Evolutionary conservation across 2,888 invertebrate genomes (phyloP).

Genomic region (Harpalus rubripes): DNA sequence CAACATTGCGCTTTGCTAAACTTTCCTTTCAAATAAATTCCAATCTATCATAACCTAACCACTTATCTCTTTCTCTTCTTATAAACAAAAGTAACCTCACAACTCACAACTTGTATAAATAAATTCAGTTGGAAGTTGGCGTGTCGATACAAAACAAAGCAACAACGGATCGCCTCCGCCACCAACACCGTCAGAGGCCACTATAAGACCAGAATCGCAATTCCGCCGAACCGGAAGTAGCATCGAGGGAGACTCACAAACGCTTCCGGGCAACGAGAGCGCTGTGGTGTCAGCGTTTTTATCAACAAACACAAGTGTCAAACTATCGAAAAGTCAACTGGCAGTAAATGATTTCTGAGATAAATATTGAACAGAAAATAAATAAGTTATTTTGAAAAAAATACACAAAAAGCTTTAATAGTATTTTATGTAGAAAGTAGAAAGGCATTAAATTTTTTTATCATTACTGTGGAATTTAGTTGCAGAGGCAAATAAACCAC

Average conservation of each 20-base stretch:
- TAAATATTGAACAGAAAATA: background rate
- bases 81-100: background rate
- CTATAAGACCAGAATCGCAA: constrained; percentile 22
- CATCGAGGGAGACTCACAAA: constrained; percentile 4
- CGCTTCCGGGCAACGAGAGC: constrained; percentile 23
- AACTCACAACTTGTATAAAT: background rate
- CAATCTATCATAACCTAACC: background rate
- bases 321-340: constrained; percentile 29
- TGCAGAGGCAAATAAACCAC: too few relatives aligned
- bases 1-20: too few relatives aligned
- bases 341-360: background rate
- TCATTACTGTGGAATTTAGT: too few relatives aligned
- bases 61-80: background rate
- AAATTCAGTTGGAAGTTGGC: background rate
- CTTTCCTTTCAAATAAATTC: background rate
- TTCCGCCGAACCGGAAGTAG: constrained; percentile 27
- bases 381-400: background rate
- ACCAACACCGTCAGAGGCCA: constrained; percentile 2
- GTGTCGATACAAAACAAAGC: background rate
- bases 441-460: too few relatives aligned
- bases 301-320: background rate
- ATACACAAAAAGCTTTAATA: too few relatives aligned
- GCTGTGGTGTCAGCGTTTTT: constrained; percentile 47
- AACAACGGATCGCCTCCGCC: background rate
- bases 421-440: too few relatives aligned